Base-by-base conservation (phyloP, 2,888 invertebrate genomes). In the Calliphora vomitoria region DNA sequence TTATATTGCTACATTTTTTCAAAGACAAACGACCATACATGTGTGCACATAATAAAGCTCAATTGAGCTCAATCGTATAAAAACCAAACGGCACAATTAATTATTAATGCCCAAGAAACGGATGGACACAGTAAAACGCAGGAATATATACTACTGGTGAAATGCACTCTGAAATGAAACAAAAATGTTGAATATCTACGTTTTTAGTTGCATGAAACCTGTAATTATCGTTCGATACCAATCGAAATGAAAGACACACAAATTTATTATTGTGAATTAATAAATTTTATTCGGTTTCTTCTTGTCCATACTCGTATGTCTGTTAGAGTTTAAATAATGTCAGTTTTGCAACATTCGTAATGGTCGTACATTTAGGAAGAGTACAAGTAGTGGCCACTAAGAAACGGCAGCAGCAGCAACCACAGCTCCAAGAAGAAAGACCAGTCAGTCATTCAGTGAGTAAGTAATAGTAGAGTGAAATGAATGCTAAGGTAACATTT, bases 221-320 rank as follows among this genome's bases (percentile, higher is more conserved):
- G 90, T 93, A 93, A 93, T 93, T 93, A 93, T 93, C 91, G 91
- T 90, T 93, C 92, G 93, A 93, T 93, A 93, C 93, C 92, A 93
- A 93, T 93, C 93, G 87, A 93, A 93, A 93, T 92, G 92, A 92
- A 92, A 93, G 93, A 93, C 93, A 93, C 92, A 92, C 41, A 91
- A 93, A 93, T 93, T 92, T 93, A 93, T 93, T 93, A 93, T 93
- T 93, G 91, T 90, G 92, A 91, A 92, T 93, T 93, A 92, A 93
- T 93, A 92, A 92, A 92, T 92, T 92, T 92, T 91, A 82, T 80
- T 87, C 75, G 79, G 82, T 66, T 90, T 89, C 85, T 90, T 89
- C 75, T 69, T 88, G 74, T 53, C 35, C 60, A 25, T 78, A 38
- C 10, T 82, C 69, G 20, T 44, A 44, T 72, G 72, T 72, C 66